Base-by-base conservation (phyloP, 2,888 invertebrate genomes). In the Paralinhomoeus sp. region DNA sequence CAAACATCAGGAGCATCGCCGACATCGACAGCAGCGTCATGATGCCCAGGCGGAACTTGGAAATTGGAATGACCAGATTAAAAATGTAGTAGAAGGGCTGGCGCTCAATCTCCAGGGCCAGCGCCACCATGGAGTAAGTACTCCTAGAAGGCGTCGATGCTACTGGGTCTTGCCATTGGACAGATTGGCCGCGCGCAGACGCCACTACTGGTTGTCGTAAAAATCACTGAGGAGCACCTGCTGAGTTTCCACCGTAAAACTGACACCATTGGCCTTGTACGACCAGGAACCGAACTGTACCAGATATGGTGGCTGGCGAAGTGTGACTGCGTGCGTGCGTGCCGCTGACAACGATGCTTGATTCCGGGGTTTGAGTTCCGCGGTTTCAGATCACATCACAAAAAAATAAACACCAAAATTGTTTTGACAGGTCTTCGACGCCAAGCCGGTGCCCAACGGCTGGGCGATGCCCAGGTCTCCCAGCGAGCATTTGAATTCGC, bases 21-120 rank as follows among this genome's bases (percentile, higher is more conserved):
- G 64, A 64, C 61, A 68, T 64, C 2, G 64, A 64, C 33, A 68
- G 55, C 22, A 68, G 53, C 2, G 67, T 67, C 49, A 67, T 68
- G 31, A 68, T 68, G 23, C 68, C 68, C 57, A 68, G 49, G 17
- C 60, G 54, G 46, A 60, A 60, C 45, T 61, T 60, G 51, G 56
- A 57, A 48, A 67, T 67, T 5, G 68, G 68, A 52, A 68, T 62
- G 31, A 68, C 64, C 57, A 68, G 61, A 52, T 68, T 69, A 57
- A 68, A 69, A 24, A 68, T 61, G 52, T 68, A 68, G 52, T 69
- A 68, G 48, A 69, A 60, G 9, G 66, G 65, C 42, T 66, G 62
- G 20, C 68, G 53, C 43, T 62, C 47, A 21, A 60, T 43, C 20
- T 50, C 45, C 24, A 60, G 44, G 21, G 49, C 48, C 53, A 58